phyloP scores from a whole-genome alignment of 2,113 vertebrate species.

The Malurus alboscapulatus region DNA sequence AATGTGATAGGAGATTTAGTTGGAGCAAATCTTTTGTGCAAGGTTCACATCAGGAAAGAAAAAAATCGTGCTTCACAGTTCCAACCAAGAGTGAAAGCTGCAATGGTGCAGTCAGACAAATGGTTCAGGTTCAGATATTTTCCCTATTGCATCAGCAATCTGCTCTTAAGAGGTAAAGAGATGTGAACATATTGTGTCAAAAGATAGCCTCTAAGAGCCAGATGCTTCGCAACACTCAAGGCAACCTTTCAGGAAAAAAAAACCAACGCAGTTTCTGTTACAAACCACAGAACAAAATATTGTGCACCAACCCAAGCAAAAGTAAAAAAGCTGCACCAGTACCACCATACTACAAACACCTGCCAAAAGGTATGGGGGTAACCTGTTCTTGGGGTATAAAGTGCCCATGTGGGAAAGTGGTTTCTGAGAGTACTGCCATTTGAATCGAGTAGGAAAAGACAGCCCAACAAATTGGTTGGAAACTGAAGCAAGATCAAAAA shows the following conservation, averaged over 20 bases:
- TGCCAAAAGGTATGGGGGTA: neutral
- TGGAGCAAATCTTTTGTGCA: neutral
- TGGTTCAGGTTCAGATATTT: neutral
- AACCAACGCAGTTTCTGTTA: neutral
- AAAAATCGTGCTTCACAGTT: neutral
- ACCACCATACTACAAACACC: neutral
- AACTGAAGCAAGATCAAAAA: slow-evolving; percentile 17
- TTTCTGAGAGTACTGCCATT: neutral
- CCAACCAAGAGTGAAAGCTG: neutral
- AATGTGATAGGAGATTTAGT: neutral
- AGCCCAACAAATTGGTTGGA: neutral
- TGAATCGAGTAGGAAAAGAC: neutral
- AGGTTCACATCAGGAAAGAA: neutral
- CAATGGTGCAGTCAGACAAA: neutral
- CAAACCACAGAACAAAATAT: neutral
- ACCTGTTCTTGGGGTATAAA: neutral
- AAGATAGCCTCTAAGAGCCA: neutral
- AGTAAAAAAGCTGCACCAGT: neutral
- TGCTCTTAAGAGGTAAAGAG: neutral
- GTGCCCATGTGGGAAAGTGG: neutral
- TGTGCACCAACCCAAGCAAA: neutral
- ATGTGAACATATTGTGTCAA: neutral
- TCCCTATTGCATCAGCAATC: neutral
- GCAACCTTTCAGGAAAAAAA: neutral
- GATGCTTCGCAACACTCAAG: neutral